phyloP scores from a whole-genome alignment of 1,140 invertebrate genomes.

The Camponotus floridanus region DNA sequence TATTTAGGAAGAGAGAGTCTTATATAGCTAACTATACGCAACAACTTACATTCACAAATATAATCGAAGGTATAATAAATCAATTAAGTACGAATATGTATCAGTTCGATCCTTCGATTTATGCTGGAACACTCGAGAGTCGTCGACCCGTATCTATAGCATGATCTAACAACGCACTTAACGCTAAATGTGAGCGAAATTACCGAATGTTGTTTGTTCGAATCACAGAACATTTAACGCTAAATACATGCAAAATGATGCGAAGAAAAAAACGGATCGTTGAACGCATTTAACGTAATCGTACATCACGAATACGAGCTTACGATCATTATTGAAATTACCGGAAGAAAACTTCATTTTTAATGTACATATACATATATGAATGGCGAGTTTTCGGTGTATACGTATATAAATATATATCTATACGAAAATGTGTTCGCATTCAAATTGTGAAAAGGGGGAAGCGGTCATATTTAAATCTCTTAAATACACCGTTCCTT shows the following conservation, averaged over 20 bases:
- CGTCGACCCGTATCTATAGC: conserved; percentile 1
- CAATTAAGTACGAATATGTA: conserved; percentile 68
- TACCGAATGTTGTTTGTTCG: background rate
- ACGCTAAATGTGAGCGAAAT: conserved; percentile 52
- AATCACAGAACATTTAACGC: conserved; percentile 28
- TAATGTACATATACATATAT: background rate
- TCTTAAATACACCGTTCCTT: conserved; percentile 77
- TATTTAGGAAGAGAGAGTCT: conserved; percentile 69
- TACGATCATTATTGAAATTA: conserved; percentile 64
- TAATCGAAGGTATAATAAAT: conserved; percentile 55
- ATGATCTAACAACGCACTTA: conserved; percentile 6
- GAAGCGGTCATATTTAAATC: conserved; percentile 77
- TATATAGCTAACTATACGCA: conserved; percentile 61
- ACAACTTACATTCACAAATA: conserved; percentile 40
- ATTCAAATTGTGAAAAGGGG: conserved; percentile 37
- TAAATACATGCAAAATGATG: conserved; percentile 8
- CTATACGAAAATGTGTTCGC: conserved; percentile 61
- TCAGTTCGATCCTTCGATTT: conserved; percentile 78
- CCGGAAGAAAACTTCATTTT: conserved; percentile 41
- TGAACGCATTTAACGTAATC: background rate
- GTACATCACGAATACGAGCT: conserved; percentile 2
- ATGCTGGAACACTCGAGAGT: conserved; percentile 53
- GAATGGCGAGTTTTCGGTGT: conserved; percentile 40
- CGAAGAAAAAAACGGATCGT: conserved; percentile 8
- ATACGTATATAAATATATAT: conserved; percentile 76